phyloP scores from a whole-genome alignment of 2,113 vertebrate species.

The Laticauda colubrina region DNA sequence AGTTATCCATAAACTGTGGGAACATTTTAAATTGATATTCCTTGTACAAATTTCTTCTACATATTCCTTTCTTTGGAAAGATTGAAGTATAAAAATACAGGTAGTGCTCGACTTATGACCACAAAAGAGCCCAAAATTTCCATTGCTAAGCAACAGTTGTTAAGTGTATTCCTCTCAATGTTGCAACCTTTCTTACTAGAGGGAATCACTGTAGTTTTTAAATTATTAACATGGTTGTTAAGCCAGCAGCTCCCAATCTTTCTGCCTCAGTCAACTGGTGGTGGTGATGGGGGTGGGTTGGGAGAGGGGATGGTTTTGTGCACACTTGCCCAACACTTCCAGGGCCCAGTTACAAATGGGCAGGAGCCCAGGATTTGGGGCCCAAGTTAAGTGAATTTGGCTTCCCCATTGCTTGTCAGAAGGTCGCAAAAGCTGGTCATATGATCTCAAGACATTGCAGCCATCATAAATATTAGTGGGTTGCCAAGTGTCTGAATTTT shows the following conservation, averaged over 20 bases:
- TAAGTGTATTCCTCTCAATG: too few relatives aligned
- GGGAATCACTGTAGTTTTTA: not conserved
- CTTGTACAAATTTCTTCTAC: not conserved
- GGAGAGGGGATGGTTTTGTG: not conserved
- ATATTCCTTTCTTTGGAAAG: not conserved
- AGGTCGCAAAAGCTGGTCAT: not conserved
- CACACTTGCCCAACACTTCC: not conserved
- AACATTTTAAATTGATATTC: not conserved
- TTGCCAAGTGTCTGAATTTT: not conserved
- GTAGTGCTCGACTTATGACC: not conserved
- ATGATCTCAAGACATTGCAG: not conserved
- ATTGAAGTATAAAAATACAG: not conserved
- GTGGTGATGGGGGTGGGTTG: not conserved
- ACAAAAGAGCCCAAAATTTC: not conserved
- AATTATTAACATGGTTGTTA: not conserved
- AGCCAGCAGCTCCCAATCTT: not conserved
- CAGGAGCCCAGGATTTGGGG: not conserved
- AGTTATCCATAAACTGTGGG: not conserved
- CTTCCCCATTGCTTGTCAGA: too few relatives aligned
- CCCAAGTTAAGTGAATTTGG: not conserved
- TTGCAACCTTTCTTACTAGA: too few relatives aligned
- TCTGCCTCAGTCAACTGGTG: not conserved
- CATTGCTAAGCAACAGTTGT: too few relatives aligned
- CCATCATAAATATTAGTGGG: not conserved
- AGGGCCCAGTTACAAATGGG: not conserved